phyloP scores from a whole-genome alignment of 1,140 invertebrate genomes.

The Acromyrmex heyeri region DNA sequence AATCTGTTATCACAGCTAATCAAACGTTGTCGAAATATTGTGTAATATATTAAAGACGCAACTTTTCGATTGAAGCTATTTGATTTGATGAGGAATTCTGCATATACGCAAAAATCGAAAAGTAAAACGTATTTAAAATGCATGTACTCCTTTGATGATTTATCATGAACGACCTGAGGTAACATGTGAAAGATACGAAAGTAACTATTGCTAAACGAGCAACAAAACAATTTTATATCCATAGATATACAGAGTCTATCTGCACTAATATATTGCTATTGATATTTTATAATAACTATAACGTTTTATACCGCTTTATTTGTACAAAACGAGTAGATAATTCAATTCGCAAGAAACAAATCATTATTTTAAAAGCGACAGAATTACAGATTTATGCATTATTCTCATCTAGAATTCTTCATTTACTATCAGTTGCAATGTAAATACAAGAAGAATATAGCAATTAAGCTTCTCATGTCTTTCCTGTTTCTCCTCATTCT shows the following conservation, averaged over 20 bases:
- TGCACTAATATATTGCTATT: constrained; percentile 52
- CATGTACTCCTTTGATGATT: constrained; percentile 1
- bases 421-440: constrained; percentile 5
- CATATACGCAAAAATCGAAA: constrained; percentile 38
- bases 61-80: constrained; percentile 31
- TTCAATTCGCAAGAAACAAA: constrained; percentile 38
- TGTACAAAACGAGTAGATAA: constrained; percentile 46
- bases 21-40: constrained; percentile 41
- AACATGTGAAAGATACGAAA: constrained; percentile 42
- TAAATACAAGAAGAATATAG: constrained; percentile 21
- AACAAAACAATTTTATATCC: constrained; percentile 69
- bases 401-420: constrained; percentile 14
- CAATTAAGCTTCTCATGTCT: constrained; percentile 7
- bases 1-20: constrained; percentile 40
- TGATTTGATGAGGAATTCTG: background rate
- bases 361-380: constrained; percentile 27
- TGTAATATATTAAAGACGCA: constrained; percentile 1
- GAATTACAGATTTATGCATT: constrained; percentile 14
- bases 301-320: constrained; percentile 76
- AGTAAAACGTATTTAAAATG: constrained; percentile 33
- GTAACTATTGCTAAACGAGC: constrained; percentile 22
- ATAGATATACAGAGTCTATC: constrained; percentile 50
- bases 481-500: background rate
- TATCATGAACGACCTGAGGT: background rate
- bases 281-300: constrained; percentile 68